Evolutionary conservation across 2,888 invertebrate species (phyloP), one percentile per base, ranked within the genome.

Genomic region (Drosophila subquinaria): DNA sequence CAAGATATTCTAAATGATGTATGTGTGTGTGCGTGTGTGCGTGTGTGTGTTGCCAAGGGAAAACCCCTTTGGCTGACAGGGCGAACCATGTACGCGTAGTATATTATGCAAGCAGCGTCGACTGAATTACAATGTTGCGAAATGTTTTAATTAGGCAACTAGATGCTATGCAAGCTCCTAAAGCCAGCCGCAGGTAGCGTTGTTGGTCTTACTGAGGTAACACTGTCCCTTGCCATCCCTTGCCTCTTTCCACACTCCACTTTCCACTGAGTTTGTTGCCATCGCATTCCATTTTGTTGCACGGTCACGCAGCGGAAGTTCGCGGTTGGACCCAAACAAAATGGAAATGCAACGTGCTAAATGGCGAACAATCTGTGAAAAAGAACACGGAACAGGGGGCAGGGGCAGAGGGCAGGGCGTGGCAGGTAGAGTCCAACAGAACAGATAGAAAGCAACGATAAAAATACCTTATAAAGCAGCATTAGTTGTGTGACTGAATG

Each of bases 91-190:
- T 36, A 27, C 23, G 10, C 45, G 17, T 47, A 47, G 61, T 73
- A 45, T 55, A 64, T 62, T 62, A 64, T 69, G 69, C 59, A 73
- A 65, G 56, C 65, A 60, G 47, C 59, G 55, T 30, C 56, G 45
- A 61, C 36, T 79, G 55, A 62, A 56, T 59, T 59, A 73, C 65
- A 74, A 60, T 82, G 66, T 72, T 69, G 67, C 48, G 67, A 77
- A 74, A 82, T 86, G 84, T 73, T 82, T 88, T 84, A 84, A 84
- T 89, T 84, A 86, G 70, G 73, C 71, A 64, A 69, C 68, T 73
- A 81, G 64, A 57, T 60, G 69, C 60, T 63, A 47, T 27, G 60
- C 60, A 36, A 40, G 53, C 15, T 23, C 2, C 47, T 11, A 38
- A 30, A 59, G 48, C 23, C 56, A 45, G 35, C 35, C n/a, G 38